These are phyloP conservation scores for Chondrosia reniformis DNA, from an alignment of 37 sponge, comb jelly and placozoan species.

Conservation along the genomic window DNA sequence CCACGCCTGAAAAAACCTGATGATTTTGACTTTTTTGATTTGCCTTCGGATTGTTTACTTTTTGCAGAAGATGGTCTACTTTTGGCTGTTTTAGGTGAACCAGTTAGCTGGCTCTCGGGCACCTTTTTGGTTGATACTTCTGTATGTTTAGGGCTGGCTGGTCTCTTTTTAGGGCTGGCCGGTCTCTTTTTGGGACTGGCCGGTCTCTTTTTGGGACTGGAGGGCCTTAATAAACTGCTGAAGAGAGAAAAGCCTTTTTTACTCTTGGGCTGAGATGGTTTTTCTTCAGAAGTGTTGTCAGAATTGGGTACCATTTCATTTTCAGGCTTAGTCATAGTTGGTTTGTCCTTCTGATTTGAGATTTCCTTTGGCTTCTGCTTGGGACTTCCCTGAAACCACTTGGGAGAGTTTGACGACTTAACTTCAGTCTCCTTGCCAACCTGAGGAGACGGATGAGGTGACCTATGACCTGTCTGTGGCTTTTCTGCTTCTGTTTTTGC, in stretches of 20 bases:
- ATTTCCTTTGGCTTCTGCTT: background rate
- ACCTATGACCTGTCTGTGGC: background rate
- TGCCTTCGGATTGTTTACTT: no score
- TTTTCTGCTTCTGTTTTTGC: background rate
- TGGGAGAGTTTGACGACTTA: background rate
- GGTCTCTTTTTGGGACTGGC: background rate
- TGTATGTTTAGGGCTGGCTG: no score
- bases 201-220: slow-evolving; percentile 18
- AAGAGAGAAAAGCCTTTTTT: background rate
- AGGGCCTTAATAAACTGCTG: background rate
- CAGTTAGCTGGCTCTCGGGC: background rate
- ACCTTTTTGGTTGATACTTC: background rate
- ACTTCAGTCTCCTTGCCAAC: background rate
- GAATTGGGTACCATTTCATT: background rate
- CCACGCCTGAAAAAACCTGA: no score
- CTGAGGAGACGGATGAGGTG: background rate
- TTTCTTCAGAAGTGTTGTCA: background rate
- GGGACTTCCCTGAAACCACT: background rate
- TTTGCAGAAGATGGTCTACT: no score
- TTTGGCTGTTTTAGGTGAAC: no score
- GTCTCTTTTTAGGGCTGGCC: background rate
- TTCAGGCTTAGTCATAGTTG: background rate
- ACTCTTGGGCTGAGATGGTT: background rate
- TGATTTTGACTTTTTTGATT: no score
- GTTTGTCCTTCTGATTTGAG: background rate